Evolutionary conservation across 2,113 vertebrate species (phyloP).

Genomic region (Odocoileus virginianus): DNA sequence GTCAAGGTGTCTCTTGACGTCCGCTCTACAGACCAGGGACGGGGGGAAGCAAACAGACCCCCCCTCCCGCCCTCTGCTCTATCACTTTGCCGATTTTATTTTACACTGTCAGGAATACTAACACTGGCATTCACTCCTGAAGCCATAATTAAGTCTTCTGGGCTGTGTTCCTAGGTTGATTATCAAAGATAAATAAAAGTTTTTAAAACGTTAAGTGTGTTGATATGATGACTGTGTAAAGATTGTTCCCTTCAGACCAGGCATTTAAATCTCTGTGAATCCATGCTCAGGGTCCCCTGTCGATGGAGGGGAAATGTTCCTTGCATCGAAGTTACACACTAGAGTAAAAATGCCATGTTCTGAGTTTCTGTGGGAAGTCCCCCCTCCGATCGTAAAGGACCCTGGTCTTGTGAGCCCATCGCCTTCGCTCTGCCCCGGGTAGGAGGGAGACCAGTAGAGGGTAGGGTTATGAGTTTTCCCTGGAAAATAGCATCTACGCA

Average conservation of each 20-base stretch:
- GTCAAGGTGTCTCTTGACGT: neutral
- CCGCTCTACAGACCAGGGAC: too few species aligned
- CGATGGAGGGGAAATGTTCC: neutral
- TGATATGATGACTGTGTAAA: too few species aligned
- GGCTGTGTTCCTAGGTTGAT: neutral
- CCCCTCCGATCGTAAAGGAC: fast-evolving
- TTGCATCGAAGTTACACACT: fast-evolving
- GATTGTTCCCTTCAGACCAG: neutral
- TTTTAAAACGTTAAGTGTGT: neutral
- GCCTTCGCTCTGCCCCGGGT: fast-evolving
- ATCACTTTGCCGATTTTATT: neutral
- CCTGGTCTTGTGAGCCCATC: fast-evolving
- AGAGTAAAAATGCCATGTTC: neutral
- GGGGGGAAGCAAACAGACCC: fast-evolving
- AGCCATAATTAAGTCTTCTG: neutral
- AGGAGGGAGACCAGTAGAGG: fast-evolving
- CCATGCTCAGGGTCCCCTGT: fast-evolving
- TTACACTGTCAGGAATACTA: neutral
- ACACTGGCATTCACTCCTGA: neutral
- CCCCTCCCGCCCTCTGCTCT: too few species aligned
- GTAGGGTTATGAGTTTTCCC: fast-evolving
- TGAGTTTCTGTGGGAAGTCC: neutral
- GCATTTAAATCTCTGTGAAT: neutral
- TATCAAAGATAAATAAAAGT: neutral
- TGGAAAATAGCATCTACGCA: neutral